Conservation (phyloP, 2,113 vertebrate species). For the Donacobius atricapilla region DNA sequence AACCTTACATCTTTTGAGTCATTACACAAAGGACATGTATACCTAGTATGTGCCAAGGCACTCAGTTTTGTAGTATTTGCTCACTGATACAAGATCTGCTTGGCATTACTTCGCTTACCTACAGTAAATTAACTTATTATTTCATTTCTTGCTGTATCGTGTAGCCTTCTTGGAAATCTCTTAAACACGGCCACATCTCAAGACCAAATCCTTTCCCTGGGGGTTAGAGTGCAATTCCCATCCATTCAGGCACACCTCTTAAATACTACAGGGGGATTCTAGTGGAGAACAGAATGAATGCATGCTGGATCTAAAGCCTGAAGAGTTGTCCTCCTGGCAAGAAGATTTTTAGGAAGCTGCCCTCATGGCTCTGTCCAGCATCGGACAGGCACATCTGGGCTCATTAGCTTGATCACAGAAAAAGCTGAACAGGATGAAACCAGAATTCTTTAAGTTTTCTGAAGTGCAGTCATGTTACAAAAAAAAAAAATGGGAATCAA, state of each 20-base stretch:
- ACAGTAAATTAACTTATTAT: not conserved
- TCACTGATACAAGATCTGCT: not conserved
- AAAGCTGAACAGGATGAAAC: not conserved
- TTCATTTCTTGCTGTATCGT: not conserved
- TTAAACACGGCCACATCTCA: not conserved
- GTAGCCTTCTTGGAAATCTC: not conserved
- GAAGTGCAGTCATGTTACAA: fast-evolving
- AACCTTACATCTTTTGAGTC: not conserved
- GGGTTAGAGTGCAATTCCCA: not conserved
- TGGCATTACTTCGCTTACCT: not conserved
- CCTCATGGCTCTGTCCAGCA: not conserved
- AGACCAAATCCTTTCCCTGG: not conserved
- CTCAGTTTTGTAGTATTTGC: not conserved
- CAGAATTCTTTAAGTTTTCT: not conserved
- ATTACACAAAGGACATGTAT: not conserved
- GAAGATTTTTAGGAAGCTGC: not conserved
- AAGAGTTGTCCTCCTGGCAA: not conserved
- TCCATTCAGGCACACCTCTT: not conserved
- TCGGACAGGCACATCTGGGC: not conserved
- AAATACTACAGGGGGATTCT: not conserved
- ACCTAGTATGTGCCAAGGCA: not conserved
- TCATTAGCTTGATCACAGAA: not conserved
- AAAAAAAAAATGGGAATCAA: not conserved
- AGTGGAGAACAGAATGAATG: not conserved
- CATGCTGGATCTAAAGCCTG: not conserved